Conservation (phyloP, 2,888 invertebrate species). For the Tenthredo mesomela region DNA sequence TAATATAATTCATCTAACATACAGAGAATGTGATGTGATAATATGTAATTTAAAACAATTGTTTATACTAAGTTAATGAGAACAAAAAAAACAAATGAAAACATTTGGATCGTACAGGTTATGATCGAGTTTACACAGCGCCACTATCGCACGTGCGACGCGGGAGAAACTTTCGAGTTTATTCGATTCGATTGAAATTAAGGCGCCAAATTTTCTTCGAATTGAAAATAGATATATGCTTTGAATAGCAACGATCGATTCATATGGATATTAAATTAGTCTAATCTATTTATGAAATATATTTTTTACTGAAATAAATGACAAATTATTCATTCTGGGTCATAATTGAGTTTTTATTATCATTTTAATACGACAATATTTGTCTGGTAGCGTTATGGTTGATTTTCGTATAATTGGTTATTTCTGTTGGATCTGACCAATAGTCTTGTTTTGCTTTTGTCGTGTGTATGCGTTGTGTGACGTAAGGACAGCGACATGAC, state of each 20-base stretch:
- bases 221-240: neutral
- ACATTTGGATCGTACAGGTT: neutral
- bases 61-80: neutral
- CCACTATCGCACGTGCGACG: neutral
- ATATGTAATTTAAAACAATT: neutral
- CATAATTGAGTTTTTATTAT: neutral
- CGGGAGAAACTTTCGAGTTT: slow-evolving; percentile 15
- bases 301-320: neutral
- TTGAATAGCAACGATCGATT: too few relatives aligned
- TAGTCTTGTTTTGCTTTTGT: neutral
- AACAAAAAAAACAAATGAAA: slow-evolving; percentile 21
- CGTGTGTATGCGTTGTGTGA: neutral
- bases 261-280: neutral
- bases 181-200: slow-evolving; percentile 25
- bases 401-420: neutral
- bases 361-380: neutral
- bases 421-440: neutral
- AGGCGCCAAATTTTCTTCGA: neutral
- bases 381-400: neutral
- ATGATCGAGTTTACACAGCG: slow-evolving; percentile 16
- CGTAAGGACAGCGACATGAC: neutral
- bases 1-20: slow-evolving; percentile 19
- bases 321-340: neutral
- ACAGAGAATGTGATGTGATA: neutral
- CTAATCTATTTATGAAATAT: neutral